Conservation (phyloP, 2,888 invertebrate genomes). For the Volucella inflata region DNA sequence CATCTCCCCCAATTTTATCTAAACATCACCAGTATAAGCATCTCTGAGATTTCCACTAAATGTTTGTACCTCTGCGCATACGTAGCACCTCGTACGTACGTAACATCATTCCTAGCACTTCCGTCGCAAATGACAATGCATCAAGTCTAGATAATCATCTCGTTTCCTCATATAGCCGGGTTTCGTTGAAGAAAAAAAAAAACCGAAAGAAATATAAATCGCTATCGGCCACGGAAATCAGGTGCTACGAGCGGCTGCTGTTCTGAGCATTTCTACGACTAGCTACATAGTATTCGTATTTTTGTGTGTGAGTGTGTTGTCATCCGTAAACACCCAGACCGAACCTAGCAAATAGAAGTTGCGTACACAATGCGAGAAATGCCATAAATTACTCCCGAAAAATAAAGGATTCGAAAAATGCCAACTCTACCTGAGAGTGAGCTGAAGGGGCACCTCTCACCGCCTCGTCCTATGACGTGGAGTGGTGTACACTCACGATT, state of each 20-base stretch:
- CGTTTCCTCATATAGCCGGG: slow-evolving; percentile 59
- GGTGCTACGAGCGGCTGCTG: slow-evolving; percentile 66
- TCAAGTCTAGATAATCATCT: slow-evolving; percentile 69
- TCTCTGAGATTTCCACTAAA: slow-evolving; percentile 42
- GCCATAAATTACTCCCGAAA: slow-evolving; percentile 74
- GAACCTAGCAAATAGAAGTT: slow-evolving; percentile 70
- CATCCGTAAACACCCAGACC: slow-evolving; percentile 53
- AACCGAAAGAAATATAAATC: slow-evolving; percentile 57
- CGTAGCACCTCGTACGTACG: slow-evolving; percentile 11
- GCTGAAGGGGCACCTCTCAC: slow-evolving; percentile 23
- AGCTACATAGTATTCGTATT: not conserved
- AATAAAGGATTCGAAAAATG: slow-evolving; percentile 70
- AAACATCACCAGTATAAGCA: not conserved
- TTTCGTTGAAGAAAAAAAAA: not conserved
- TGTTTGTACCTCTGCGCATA: not conserved
- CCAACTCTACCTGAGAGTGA: slow-evolving; percentile 58
- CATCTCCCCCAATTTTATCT: slow-evolving; percentile 16
- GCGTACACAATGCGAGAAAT: slow-evolving; percentile 66
- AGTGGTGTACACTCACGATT: slow-evolving; percentile 72
- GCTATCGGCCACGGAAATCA: slow-evolving; percentile 74
- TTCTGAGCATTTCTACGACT: slow-evolving; percentile 18
- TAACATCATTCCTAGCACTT: slow-evolving; percentile 67
- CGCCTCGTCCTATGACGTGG: slow-evolving; percentile 40
- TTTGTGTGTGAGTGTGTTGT: slow-evolving; percentile 29
- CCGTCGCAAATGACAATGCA: slow-evolving; percentile 67